Percentiles rank a stretch among this genome's conserved stretches.
Evolutionary conservation across 2,888 invertebrate genomes (phyloP).

Genomic region (Dasysyrphus albostriatus): DNA sequence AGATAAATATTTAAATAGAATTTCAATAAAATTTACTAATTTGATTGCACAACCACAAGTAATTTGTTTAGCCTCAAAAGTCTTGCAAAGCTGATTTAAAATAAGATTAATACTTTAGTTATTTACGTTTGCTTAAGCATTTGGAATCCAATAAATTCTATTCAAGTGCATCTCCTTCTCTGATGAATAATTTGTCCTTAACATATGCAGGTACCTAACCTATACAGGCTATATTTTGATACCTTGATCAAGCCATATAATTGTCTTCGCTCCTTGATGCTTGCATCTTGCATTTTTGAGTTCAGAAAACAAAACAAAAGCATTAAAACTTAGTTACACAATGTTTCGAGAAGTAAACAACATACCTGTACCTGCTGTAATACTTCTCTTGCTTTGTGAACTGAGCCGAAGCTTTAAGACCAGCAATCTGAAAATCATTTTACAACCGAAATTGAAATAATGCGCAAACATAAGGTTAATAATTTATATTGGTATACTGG

Average conservation of each 20-base stretch:
- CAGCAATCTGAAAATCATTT: conserved; percentile 42
- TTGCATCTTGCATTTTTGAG: not conserved
- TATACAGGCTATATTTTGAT: too few relatives aligned
- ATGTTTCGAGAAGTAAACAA: conserved; percentile 32
- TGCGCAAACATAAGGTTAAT: conserved; percentile 12
- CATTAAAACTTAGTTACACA: conserved; percentile 19
- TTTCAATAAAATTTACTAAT: not conserved
- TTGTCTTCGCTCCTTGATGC: conserved; percentile 8
- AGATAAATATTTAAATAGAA: not conserved
- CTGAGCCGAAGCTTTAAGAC: not conserved
- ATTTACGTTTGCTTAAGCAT: not conserved
- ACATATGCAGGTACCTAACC: not conserved
- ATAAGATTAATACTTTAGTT: not conserved
- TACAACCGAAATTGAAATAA: conserved; percentile 28
- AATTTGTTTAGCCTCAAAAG: not conserved
- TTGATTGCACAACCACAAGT: not conserved
- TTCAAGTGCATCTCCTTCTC: not conserved
- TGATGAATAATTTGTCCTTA: conserved; percentile 18
- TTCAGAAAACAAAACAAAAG: conserved; percentile 13
- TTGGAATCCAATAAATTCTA: conserved; percentile 18
- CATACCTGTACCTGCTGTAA: not conserved
- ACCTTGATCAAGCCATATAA: not conserved
- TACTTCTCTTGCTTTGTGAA: not conserved
- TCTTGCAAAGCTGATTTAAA: conserved; percentile 1
- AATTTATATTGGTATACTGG: not conserved